Percentiles rank a stretch among this genome's conserved stretches.
Conservation (phyloP, 2,888 invertebrate species). For the Cantharis rufa region DNA sequence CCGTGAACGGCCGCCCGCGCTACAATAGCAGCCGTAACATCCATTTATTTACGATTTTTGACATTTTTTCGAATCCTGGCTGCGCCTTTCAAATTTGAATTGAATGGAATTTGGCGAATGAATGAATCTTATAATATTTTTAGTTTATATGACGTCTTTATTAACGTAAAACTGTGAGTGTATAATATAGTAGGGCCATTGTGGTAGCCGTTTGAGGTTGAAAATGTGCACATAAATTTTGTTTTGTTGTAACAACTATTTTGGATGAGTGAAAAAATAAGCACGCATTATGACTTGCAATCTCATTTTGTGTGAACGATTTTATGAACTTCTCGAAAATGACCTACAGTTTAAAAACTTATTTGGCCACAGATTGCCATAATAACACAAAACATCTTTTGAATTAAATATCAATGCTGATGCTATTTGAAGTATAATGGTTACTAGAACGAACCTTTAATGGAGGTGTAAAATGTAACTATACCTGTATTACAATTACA, state of each 20-base stretch:
- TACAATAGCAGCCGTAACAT: constrained; percentile 30
- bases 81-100: constrained; percentile 45
- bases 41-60: constrained; percentile 51
- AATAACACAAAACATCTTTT: constrained; percentile 38
- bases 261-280: background rate
- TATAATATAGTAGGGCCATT: constrained; percentile 39
- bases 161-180: constrained; percentile 39
- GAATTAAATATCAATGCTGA: background rate
- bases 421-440: background rate
- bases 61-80: constrained; percentile 48
- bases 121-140: constrained; percentile 46
- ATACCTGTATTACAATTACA: background rate
- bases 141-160: constrained; percentile 48
- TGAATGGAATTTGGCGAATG: constrained; percentile 42
- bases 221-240: constrained; percentile 47
- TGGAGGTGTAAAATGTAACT: constrained; percentile 17
- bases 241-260: constrained; percentile 33
- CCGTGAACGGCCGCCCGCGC: constrained; percentile 31
- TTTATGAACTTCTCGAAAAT: constrained; percentile 4
- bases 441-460: background rate
- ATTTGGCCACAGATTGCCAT: constrained; percentile 47
- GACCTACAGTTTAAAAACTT: constrained; percentile 33
- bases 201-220: constrained; percentile 50
- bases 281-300: constrained; percentile 23
- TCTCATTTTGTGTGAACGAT: constrained; percentile 12